A percentile compares a stretch with the other conserved stretches of the same genome.
phyloP scores from a whole-genome alignment of 2,797 vertebrate genomes.

The Acrocephalus scirpaceus region DNA sequence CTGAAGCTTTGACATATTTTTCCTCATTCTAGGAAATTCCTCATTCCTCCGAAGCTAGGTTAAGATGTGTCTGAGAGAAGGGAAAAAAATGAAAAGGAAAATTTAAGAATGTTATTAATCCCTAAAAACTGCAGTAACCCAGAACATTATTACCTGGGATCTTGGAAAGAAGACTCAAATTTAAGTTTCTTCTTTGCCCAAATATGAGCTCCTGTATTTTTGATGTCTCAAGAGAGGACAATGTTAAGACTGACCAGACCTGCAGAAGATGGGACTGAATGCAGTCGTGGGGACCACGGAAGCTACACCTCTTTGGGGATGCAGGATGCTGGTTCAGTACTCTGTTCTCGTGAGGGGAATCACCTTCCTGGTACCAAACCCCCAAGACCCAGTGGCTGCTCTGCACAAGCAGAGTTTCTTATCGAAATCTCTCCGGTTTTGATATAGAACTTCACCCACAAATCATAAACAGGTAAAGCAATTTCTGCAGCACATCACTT shows the following conservation, averaged over 20 bases:
- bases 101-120: not conserved
- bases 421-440: not conserved
- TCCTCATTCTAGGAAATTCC: not conserved
- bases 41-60: not conserved
- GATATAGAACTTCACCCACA: not conserved
- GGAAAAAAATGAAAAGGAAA: not conserved
- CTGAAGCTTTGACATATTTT: not conserved
- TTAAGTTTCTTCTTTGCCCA: not conserved
- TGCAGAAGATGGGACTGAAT: not conserved
- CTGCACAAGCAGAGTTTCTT: not conserved
- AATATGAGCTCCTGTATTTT: not conserved
- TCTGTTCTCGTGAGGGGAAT: not conserved
- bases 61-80: not conserved
- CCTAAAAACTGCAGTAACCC: not conserved
- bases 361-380: not conserved
- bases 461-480: not conserved
- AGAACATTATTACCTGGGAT: not conserved
- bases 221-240: not conserved
- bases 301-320: not conserved
- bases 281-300: not conserved
- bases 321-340: not conserved
- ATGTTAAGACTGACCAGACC: not conserved
- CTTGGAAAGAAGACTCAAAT: not conserved
- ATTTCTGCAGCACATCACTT: not conserved
- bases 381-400: not conserved